A percentile compares a stretch with the other conserved stretches of the same genome.
These are phyloP conservation scores for Dione juno DNA, from an alignment of 2,888 invertebrate genomes.

Conservation along the genomic window DNA sequence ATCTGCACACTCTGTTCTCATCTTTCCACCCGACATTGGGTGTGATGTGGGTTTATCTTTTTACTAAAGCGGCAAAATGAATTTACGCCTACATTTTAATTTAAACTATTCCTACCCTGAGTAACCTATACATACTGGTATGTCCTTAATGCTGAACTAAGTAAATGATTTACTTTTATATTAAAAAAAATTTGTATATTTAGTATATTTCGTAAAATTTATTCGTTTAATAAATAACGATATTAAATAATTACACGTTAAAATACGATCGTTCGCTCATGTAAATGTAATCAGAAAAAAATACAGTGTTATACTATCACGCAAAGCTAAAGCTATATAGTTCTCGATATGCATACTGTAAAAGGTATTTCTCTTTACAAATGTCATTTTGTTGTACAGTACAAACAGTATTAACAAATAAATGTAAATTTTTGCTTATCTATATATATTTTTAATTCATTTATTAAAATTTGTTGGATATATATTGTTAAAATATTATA, in stretches of 20 bases:
- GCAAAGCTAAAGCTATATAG: conserved; percentile 28
- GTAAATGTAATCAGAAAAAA: conserved; percentile 23
- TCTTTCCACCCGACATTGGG: no score
- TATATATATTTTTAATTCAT: no score
- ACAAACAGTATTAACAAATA: background rate
- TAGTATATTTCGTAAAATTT: background rate
- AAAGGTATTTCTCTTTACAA: conserved; percentile 11
- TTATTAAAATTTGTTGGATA: no score
- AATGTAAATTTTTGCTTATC: background rate
- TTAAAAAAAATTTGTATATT: background rate
- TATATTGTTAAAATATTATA: no score
- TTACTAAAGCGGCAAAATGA: no score
- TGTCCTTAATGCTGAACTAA: no score
- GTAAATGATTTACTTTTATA: no score
- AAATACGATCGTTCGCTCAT: conserved; percentile 12
- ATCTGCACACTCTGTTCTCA: no score
- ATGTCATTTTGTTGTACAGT: background rate
- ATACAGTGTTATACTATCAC: conserved; percentile 26
- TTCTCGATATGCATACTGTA: conserved; percentile 31
- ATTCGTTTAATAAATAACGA: background rate
- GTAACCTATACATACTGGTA: no score
- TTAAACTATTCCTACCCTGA: no score
- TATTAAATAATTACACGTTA: conserved; percentile 17
- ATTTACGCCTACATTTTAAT: no score
- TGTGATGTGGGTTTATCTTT: no score